These are phyloP conservation scores for Harpalus rufipes DNA, from an alignment of 2,888 invertebrate species.

Conservation along the genomic window DNA sequence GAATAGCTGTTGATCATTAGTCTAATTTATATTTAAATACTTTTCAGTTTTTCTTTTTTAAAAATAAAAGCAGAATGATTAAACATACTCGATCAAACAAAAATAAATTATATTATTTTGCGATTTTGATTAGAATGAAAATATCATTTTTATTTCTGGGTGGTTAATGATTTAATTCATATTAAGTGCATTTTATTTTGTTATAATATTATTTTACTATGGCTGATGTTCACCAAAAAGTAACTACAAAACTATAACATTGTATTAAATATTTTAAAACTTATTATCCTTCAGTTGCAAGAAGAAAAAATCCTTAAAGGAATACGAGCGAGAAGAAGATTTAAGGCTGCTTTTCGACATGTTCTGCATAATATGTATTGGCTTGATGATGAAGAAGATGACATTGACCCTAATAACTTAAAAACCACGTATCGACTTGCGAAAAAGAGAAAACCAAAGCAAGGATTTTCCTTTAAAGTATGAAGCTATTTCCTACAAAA, in stretches of 20 bases:
- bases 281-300: slow-evolving; percentile 72
- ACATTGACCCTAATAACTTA: slow-evolving; percentile 77
- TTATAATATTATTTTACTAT: slow-evolving; percentile 18
- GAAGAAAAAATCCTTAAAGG: slow-evolving; percentile 72
- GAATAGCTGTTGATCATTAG: too few relatives aligned
- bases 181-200: background rate
- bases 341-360: slow-evolving; percentile 80
- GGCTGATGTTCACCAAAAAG: slow-evolving; percentile 45
- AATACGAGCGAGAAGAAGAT: slow-evolving; percentile 78
- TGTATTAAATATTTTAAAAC: background rate
- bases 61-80: background rate
- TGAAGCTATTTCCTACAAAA: slow-evolving; percentile 33
- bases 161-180: background rate
- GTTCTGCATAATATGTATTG: slow-evolving; percentile 81
- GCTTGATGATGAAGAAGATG: slow-evolving; percentile 79
- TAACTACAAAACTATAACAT: slow-evolving; percentile 4
- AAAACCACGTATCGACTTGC: slow-evolving; percentile 78
- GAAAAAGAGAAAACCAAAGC: slow-evolving; percentile 76
- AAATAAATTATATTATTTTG: background rate
- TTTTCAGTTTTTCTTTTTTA: too few relatives aligned
- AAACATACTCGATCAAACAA: background rate
- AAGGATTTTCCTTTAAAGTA: slow-evolving; percentile 78
- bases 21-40: too few relatives aligned
- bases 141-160: background rate
- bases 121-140: background rate